Conservation (phyloP, 2,888 invertebrate species). For the Scelioninae gen. 2 region DNA sequence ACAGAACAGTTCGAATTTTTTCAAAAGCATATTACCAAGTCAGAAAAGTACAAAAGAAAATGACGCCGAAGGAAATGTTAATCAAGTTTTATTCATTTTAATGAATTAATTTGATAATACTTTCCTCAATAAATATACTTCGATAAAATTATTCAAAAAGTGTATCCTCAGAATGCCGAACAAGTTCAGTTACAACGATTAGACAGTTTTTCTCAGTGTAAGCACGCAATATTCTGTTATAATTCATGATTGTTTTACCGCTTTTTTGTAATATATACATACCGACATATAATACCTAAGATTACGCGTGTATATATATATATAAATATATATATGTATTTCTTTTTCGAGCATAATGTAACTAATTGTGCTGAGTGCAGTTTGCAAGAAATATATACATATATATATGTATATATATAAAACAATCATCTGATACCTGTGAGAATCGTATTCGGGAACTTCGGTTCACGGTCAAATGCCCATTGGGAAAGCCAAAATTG, state of each 20-base stretch:
- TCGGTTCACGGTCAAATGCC: constrained; percentile 9
- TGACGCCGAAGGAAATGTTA: too few relatives aligned
- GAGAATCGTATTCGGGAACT: constrained; percentile 26
- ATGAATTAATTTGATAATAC: too few relatives aligned
- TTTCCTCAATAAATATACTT: too few relatives aligned
- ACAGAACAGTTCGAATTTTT: too few relatives aligned
- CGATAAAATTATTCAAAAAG: too few relatives aligned
- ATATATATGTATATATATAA: constrained; percentile 6
- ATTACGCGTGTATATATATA: constrained; percentile 57
- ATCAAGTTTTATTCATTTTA: too few relatives aligned
- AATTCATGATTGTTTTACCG: constrained; percentile 74
- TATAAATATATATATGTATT: constrained; percentile 61
- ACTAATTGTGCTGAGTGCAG: constrained; percentile 34
- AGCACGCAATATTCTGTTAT: constrained; percentile 70
- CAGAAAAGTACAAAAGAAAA: too few relatives aligned
- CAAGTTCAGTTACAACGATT: too few relatives aligned
- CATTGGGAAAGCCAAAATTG: not conserved
- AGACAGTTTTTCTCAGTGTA: too few relatives aligned
- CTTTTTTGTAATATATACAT: constrained; percentile 72
- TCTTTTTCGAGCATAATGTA: constrained; percentile 62
- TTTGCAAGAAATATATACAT: constrained; percentile 46
- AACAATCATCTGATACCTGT: constrained; percentile 38
- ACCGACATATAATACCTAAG: constrained; percentile 47
- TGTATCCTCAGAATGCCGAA: too few relatives aligned
- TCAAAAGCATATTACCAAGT: too few relatives aligned